These are phyloP conservation scores for Anorthoa munda DNA, from an alignment of 2,888 invertebrate species.

Conservation along the genomic window DNA sequence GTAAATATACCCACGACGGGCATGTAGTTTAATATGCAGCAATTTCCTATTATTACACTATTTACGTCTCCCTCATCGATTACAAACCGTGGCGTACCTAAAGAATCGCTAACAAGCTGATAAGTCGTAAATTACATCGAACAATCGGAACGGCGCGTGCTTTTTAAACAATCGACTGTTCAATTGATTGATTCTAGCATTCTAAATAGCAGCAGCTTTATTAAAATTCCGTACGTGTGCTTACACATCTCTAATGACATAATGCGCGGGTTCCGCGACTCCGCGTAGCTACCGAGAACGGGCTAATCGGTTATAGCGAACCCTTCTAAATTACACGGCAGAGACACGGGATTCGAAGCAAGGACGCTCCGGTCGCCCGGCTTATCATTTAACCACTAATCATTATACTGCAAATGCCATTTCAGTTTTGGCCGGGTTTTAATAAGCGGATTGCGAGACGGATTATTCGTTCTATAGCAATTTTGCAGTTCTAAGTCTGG, in stretches of 20 bases:
- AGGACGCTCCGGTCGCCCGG: constrained; percentile 88
- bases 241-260: constrained; percentile 85
- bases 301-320: constrained; percentile 89
- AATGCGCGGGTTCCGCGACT: constrained; percentile 79
- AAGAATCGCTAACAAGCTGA: constrained; percentile 44
- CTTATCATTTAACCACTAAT: constrained; percentile 90
- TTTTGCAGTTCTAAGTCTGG: constrained; percentile 80
- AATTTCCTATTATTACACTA: constrained; percentile 52
- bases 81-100: constrained; percentile 38
- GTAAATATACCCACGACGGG: constrained; percentile 20
- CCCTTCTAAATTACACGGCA: constrained; percentile 88
- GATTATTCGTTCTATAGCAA: constrained; percentile 81
- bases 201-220: constrained; percentile 53
- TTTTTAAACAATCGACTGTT: constrained; percentile 53
- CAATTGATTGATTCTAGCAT: constrained; percentile 55
- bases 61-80: constrained; percentile 47
- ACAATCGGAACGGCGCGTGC: constrained; percentile 52
- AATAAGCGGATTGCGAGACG: constrained; percentile 83
- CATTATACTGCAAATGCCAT: constrained; percentile 89
- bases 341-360: constrained; percentile 89
- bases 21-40: constrained; percentile 23
- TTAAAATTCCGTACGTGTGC: constrained; percentile 75
- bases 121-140: constrained; percentile 52
- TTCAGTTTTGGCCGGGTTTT: constrained; percentile 85
- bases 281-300: constrained; percentile 87